phyloP scores from a whole-genome alignment of 2,888 invertebrate genomes.

The Sminthurinus aureus region DNA sequence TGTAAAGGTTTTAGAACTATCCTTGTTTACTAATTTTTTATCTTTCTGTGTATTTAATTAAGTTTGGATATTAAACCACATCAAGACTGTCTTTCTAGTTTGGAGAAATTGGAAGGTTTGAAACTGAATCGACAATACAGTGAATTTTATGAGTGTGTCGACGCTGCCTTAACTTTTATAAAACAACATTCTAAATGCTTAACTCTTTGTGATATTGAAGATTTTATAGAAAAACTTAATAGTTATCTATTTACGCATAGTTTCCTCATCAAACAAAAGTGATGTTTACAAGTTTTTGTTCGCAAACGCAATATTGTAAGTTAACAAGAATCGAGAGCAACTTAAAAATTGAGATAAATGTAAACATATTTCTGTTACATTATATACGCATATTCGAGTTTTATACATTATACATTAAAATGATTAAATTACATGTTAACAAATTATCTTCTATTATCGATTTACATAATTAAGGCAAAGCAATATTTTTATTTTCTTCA shows the following conservation, averaged over 20 bases:
- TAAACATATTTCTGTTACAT: too few species aligned
- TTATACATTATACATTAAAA: too few species aligned
- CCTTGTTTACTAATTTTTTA: not conserved
- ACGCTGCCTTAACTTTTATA: slow-evolving; percentile 63
- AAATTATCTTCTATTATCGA: too few species aligned
- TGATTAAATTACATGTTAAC: too few species aligned
- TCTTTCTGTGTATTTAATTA: not conserved
- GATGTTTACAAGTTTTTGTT: not conserved
- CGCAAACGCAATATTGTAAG: not conserved
- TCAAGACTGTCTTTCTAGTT: slow-evolving; percentile 59
- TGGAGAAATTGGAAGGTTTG: slow-evolving; percentile 64
- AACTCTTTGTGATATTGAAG: slow-evolving; percentile 47
- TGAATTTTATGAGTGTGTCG: slow-evolving; percentile 64
- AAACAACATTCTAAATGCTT: slow-evolving; percentile 55
- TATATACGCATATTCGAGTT: too few species aligned
- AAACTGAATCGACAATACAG: slow-evolving; percentile 64
- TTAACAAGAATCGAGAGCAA: too few species aligned
- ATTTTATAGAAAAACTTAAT: slow-evolving; percentile 53
- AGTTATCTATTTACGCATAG: slow-evolving; percentile 56
- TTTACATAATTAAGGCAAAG: too few species aligned
- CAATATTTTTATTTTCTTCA: too few species aligned
- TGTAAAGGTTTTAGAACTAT: not conserved
- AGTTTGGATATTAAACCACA: slow-evolving; percentile 47
- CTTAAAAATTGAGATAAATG: too few species aligned
- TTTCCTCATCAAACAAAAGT: slow-evolving; percentile 45